phyloP scores from a whole-genome alignment of 2,888 invertebrate species.

The Melinopterus prodromus region DNA sequence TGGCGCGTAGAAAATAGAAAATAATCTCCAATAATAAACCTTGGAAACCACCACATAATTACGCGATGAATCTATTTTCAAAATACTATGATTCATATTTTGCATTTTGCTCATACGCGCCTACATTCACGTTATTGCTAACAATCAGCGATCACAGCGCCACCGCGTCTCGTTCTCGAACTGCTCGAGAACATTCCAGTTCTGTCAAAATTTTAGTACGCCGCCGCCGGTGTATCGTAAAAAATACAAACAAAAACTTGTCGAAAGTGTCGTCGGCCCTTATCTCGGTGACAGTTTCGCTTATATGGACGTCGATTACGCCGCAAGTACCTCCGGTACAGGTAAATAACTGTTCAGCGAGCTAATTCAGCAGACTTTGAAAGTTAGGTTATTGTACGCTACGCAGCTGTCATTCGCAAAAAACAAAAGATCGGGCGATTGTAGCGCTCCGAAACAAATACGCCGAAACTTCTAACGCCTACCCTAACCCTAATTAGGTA shows the following conservation, averaged over 20 bases:
- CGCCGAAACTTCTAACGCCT: neutral
- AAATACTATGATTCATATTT: neutral
- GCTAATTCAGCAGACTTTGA: neutral
- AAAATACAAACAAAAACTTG: conserved; percentile 25
- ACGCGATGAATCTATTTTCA: neutral
- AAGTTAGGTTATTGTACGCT: conserved; percentile 4
- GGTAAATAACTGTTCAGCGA: conserved; percentile 43
- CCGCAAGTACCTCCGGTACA: conserved; percentile 47
- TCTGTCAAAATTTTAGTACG: neutral
- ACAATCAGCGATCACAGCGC: neutral
- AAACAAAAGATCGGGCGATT: conserved; percentile 1
- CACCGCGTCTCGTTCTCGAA: neutral
- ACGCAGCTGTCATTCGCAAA: neutral
- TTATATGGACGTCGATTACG: conserved; percentile 52
- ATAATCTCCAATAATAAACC: neutral
- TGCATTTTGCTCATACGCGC: neutral
- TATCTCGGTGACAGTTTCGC: conserved; percentile 37
- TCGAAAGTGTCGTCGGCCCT: conserved; percentile 17
- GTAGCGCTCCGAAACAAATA: neutral
- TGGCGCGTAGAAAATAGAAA: neutral
- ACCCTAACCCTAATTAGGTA: conserved; percentile 10
- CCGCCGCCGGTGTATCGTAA: neutral
- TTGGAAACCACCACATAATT: neutral
- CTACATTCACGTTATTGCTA: neutral
- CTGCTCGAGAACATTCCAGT: neutral